Evolutionary conservation across 92 coral and sea anemone genomes (phyloP), one percentile per base, ranked within the genome.

Genomic region (Zoanthus sociatus): DNA sequence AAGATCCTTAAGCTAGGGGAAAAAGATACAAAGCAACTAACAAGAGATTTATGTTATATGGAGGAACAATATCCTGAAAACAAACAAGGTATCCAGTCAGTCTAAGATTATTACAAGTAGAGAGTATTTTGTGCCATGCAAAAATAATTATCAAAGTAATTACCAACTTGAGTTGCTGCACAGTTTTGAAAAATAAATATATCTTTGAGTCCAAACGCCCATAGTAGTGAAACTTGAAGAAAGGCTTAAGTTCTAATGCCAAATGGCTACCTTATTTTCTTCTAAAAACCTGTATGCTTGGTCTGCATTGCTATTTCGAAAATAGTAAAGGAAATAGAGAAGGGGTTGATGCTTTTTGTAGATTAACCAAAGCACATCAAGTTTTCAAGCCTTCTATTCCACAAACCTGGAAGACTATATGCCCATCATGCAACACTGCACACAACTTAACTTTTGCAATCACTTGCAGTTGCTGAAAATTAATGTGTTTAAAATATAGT

Each of bases 1-100:
- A 14, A 58, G 60, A 58, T 58, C 66, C 66, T 58, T 58, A 58
- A 58, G 66, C 66, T 58, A 58, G 66, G 66, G 66, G 66, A 58
- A 20, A 58, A 11, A 58, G 66, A 58, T 58, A 6, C 66, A 58
- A 58, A 58, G 66, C 66, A 58, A 14, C 66, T 58, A 58, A 58
- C 66, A 53, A 53, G 60, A 53, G 60, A 53, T 53, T 53, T 4
- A 53, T 12, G 60, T 53, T 53, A 53, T 53, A 2, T 53, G 60
- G 60, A 53, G 60, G 60, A 53, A 53, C 60, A 53, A 53, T 53
- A 53, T 53, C 60, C 60, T 53, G 60, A 53, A 53, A 53, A 53
- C 60, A 53, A 53, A 53, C 60, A 53, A 53, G 60, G 60, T 53
- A 53, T 53, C 60, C 60, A 53, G 60, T 53, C 60, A 53, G 60